Evolutionary conservation across 2,113 vertebrate species (phyloP), one percentile per base, ranked within the genome.

Genomic region (Trogon melanurus): DNA sequence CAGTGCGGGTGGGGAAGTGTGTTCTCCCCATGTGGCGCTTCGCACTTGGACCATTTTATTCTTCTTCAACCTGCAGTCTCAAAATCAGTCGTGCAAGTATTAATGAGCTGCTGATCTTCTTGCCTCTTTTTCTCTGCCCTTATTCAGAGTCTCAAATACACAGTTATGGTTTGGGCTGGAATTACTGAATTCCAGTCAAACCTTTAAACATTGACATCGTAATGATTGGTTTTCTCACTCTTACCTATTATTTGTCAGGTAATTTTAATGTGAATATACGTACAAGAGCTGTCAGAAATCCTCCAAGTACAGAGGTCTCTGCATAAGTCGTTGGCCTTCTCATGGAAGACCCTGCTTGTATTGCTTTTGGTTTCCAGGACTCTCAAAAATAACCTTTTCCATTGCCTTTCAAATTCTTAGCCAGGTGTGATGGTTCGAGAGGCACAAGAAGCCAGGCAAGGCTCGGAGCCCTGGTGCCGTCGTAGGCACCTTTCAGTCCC

Each of bases 161-260:
- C 50, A 89, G 78, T 91, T 95, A 36, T 54, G 70, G 92, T 80
- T 79, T 3, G 8, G 91, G 85, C 94, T 91, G 94, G 87, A 78
- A 64, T 95, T 93, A 72, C 88, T 92, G 89, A 92, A 91, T 95
- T 81, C 95, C 94, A 96, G 95, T 79, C 88, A 93, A 92, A 85
- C 76, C 72, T 92, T 95, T 95, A 91, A 73, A 73, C 61, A 16
- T 53, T 95, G 95, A 92, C 92, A 66, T 70, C 13, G 1, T 86
- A 78, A 91, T 69, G 53, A 92, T 93, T 79, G 90, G 56, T 92
- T 96, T 97, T 93, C 72, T 93, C 58, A 70, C 36, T 92, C 11
- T 96, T 41, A 41, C 41, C 94, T 81, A 1, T 93, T 91, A 38
- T 53, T 91, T 92, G 94, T 83, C 95, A 93, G 87, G 71, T 96